A percentile compares a stretch with the other conserved stretches of the same genome.
These are phyloP conservation scores for Keiferia lycopersicella DNA, from an alignment of 2,888 invertebrate genomes.

Conservation along the genomic window DNA sequence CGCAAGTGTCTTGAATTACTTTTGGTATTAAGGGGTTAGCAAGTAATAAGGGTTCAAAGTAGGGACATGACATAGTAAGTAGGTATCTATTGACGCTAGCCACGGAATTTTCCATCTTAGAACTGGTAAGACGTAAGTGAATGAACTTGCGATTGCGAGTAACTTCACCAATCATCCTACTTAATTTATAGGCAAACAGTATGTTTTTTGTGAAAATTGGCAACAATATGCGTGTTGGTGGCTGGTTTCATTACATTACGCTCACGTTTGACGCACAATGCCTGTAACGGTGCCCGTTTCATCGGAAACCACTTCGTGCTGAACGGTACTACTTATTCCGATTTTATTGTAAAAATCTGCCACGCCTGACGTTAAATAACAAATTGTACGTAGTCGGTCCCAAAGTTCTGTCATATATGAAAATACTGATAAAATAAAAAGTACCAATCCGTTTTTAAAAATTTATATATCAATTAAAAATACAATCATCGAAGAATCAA, in stretches of 20 bases:
- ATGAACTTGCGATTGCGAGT: constrained; percentile 29
- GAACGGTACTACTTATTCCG: constrained; percentile 63
- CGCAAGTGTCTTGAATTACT: no score
- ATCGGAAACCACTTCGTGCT: constrained; percentile 54
- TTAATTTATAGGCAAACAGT: constrained; percentile 41
- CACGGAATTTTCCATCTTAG: background rate
- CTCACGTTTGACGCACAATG: constrained; percentile 68
- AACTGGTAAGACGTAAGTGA: background rate
- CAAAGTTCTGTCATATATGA: no score
- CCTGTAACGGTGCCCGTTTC: constrained; percentile 61
- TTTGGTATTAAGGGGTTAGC: no score
- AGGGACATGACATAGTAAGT: no score
- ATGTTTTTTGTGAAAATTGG: constrained; percentile 40
- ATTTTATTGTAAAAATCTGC: constrained; percentile 62
- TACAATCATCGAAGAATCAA: no score
- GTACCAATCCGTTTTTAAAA: no score
- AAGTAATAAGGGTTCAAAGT: no score
- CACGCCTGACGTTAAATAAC: constrained; percentile 52
- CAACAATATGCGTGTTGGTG: constrained; percentile 56
- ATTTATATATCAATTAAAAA: no score
- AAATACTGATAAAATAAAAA: no score
- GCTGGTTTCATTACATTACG: constrained; percentile 54
- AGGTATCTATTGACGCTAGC: no score
- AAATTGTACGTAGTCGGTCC: no score
- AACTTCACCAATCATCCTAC: constrained; percentile 37